phyloP scores from a whole-genome alignment of 2,888 invertebrate species.

The Cryptophagus acutangulus region DNA sequence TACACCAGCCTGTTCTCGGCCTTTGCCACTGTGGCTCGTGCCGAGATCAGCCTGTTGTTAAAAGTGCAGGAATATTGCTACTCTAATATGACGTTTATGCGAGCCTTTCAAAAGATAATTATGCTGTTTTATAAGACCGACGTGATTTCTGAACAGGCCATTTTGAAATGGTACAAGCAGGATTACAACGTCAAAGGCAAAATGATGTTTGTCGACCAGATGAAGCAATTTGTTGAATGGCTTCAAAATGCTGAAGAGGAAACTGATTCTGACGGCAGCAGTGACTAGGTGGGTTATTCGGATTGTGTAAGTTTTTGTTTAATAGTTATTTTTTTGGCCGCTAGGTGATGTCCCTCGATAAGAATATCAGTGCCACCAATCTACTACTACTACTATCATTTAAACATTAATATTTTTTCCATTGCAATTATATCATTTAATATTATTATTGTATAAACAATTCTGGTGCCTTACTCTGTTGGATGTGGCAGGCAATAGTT shows the following conservation, averaged over 20 bases:
- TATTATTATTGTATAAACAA: slow-evolving; percentile 42
- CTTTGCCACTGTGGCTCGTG: slow-evolving; percentile 78
- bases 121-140: slow-evolving; percentile 95
- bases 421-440: slow-evolving; percentile 35
- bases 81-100: slow-evolving; percentile 98
- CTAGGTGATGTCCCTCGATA: slow-evolving; percentile 11
- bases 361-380: slow-evolving; percentile 45
- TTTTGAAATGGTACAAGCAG: slow-evolving; percentile 95
- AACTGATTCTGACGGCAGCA: slow-evolving; percentile 55
- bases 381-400: slow-evolving; percentile 23
- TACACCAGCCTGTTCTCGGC: slow-evolving; percentile 83
- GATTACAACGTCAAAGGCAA: slow-evolving; percentile 91
- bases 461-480: slow-evolving; percentile 48
- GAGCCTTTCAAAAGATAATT: slow-evolving; percentile 95
- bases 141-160: slow-evolving; percentile 90
- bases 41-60: slow-evolving; percentile 82
- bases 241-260: slow-evolving; percentile 93
- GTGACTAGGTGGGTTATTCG: slow-evolving; percentile 37
- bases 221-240: slow-evolving; percentile 98
- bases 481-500: slow-evolving; percentile 45
- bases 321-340: too few relatives aligned
- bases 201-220: slow-evolving; percentile 96
- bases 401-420: slow-evolving; percentile 47
- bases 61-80: slow-evolving; percentile 98
- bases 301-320: slow-evolving; percentile 6